phyloP scores from a whole-genome alignment of 2,888 invertebrate species.

The Panopea generosa region DNA sequence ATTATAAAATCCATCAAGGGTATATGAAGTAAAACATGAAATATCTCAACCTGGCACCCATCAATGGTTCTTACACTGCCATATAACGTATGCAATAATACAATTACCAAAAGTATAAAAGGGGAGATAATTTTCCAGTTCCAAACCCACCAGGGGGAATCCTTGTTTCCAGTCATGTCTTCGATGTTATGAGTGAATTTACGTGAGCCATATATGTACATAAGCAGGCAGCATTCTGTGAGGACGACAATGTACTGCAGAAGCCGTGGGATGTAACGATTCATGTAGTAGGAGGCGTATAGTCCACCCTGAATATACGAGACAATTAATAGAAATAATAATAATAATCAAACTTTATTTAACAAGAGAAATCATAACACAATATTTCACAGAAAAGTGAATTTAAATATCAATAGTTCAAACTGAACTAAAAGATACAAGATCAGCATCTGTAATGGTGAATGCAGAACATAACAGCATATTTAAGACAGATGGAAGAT shows the following conservation, averaged over 20 bases:
- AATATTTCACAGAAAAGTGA: not conserved
- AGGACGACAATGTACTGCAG: constrained; percentile 67
- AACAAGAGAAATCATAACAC: not conserved
- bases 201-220: constrained; percentile 77
- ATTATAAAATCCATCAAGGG: no score
- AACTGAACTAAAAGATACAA: no score
- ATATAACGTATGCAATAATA: no score
- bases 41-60: no score
- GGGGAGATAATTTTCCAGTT: constrained; percentile 78
- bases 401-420: no score
- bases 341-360: no score
- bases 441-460: no score
- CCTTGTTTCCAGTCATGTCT: constrained; percentile 77
- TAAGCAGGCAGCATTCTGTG: constrained; percentile 71
- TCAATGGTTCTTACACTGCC: no score
- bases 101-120: constrained; percentile 64
- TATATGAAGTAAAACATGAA: no score
- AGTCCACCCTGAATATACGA: constrained; percentile 74
- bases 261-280: constrained; percentile 65
- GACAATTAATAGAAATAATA: not conserved
- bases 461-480: no score
- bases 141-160: constrained; percentile 77
- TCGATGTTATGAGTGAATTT: constrained; percentile 73
- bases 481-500: no score
- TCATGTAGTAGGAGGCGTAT: constrained; percentile 67